Percentiles rank a stretch among this genome's conserved stretches.
Evolutionary conservation across 2,113 vertebrate genomes (phyloP).

Genomic region (Clupea harengus): DNA sequence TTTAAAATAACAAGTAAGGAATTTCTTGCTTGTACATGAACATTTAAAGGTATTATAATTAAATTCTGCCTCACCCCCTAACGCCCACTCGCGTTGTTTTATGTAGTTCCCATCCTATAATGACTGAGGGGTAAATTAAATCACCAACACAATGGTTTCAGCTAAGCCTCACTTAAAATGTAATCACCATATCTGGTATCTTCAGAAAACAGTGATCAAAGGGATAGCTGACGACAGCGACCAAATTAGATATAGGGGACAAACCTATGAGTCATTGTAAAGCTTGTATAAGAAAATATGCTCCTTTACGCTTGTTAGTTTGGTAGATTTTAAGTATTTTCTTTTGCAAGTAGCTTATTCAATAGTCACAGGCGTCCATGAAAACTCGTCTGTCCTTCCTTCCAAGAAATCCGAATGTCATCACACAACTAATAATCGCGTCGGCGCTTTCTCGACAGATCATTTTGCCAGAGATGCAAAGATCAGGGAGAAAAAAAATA

Average conservation of each 20-base stretch:
- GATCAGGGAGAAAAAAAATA: not conserved
- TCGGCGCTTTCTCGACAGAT: not conserved
- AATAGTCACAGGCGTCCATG: not conserved
- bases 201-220: constrained; percentile 41
- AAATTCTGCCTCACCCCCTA: not conserved
- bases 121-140: constrained; percentile 36
- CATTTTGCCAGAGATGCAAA: not conserved
- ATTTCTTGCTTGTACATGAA: not conserved
- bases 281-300: not conserved
- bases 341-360: not conserved
- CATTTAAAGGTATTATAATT: not conserved
- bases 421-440: not conserved
- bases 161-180: constrained; percentile 7
- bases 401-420: not conserved
- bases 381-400: not conserved
- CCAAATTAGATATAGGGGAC: constrained; percentile 33
- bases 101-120: not conserved
- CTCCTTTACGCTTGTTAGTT: not conserved
- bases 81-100: not conserved
- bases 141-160: constrained; percentile 22
- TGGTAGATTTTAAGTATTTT: not conserved
- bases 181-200: constrained; percentile 42
- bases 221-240: constrained; percentile 18
- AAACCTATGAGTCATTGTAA: constrained; percentile 24
- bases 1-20: not conserved